These are phyloP conservation scores for Sycophaga agraensis DNA, from an alignment of 1,140 invertebrate species.

Conservation along the genomic window DNA sequence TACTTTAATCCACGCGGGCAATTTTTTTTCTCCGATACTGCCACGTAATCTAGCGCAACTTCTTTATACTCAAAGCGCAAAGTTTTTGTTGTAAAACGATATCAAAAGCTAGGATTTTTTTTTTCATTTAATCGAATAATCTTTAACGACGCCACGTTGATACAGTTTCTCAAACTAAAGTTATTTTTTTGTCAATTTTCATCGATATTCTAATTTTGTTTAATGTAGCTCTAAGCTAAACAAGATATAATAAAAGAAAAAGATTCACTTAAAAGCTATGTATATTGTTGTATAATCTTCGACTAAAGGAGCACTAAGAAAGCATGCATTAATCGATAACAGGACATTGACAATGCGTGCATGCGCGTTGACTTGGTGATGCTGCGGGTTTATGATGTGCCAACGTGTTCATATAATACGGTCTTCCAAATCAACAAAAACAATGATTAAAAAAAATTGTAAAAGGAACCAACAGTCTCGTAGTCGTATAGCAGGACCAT, in stretches of 20 bases:
- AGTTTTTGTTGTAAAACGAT: too few relatives aligned
- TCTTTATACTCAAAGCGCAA: too few relatives aligned
- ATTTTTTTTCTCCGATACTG: too few relatives aligned
- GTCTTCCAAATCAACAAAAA: conserved; percentile 1
- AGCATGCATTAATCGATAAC: conserved; percentile 46
- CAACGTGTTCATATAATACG: conserved; percentile 41
- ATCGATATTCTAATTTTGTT: too few relatives aligned
- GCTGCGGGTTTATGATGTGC: conserved; percentile 52
- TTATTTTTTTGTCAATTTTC: too few relatives aligned
- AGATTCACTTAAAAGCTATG: conserved; percentile 19
- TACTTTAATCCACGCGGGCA: too few relatives aligned
- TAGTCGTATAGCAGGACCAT: neutral
- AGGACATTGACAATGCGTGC: conserved; percentile 60
- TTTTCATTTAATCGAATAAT: too few relatives aligned
- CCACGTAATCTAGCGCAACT: too few relatives aligned
- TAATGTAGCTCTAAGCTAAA: too few relatives aligned
- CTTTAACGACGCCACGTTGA: too few relatives aligned
- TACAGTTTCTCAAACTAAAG: too few relatives aligned
- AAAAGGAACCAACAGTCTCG: neutral
- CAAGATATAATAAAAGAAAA: conserved; percentile 1
- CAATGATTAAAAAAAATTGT: neutral
- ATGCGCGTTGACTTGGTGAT: conserved; percentile 58
- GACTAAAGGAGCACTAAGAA: conserved; percentile 53
- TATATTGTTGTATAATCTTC: conserved; percentile 5
- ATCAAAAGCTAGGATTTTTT: too few relatives aligned